Evolutionary conservation across 2,888 invertebrate genomes (phyloP).

Genomic region (Synergus gifuensis): DNA sequence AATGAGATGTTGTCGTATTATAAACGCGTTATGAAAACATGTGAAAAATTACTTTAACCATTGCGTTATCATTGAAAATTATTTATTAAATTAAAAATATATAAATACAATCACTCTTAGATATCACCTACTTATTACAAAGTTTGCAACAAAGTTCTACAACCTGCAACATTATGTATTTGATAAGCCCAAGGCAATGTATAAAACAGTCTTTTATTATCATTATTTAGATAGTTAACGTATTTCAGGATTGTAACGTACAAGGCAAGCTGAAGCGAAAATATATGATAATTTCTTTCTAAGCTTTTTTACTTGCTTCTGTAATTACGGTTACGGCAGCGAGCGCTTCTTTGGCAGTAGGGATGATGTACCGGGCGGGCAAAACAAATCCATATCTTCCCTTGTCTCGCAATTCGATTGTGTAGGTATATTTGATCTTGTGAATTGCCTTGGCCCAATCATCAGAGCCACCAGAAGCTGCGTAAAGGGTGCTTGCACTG

Average conservation of each 20-base stretch:
- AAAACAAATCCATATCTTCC: conserved; percentile 93
- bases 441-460: conserved; percentile 94
- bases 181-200: too few species aligned
- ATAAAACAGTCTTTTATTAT: background rate
- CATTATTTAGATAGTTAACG: background rate
- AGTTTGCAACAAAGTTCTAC: background rate
- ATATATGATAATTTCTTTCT: conserved; percentile 4
- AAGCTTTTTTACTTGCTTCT: conserved; percentile 76
- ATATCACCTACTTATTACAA: background rate
- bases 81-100: conserved; percentile 3
- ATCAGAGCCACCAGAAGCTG: conserved; percentile 90
- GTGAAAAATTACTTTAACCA: too few species aligned
- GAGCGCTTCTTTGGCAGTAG: conserved; percentile 87
- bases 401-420: conserved; percentile 92
- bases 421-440: conserved; percentile 92
- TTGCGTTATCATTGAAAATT: background rate
- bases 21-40: too few species aligned
- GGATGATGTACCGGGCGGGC: conserved; percentile 87
- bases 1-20: too few species aligned
- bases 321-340: conserved; percentile 85
- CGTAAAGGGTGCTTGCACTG: conserved; percentile 88
- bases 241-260: background rate
- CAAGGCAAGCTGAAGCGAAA: too few species aligned
- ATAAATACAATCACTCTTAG: conserved; percentile 6
- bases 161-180: background rate